Evolutionary conservation across 2,113 vertebrate species (phyloP).

Genomic region (Oryzias curvinotus): DNA sequence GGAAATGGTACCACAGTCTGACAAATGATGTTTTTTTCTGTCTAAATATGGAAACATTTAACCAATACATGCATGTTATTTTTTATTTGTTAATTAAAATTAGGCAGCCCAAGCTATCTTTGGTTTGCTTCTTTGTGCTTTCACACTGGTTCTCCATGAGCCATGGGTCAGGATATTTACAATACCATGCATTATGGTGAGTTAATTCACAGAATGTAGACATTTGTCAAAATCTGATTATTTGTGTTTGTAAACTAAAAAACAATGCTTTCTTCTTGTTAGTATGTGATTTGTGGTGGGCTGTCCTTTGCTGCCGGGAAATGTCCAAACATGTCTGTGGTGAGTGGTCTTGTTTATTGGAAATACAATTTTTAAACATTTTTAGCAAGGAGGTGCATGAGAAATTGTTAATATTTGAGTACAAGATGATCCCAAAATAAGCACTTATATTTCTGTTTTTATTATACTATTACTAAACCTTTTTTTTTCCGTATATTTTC

Average conservation of each 20-base stretch:
- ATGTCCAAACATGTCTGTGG: conserved; percentile 68
- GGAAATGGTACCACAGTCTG: neutral
- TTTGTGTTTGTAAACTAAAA: neutral
- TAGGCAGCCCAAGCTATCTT: conserved; percentile 68
- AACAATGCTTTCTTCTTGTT: conserved; percentile 4
- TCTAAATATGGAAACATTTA: neutral
- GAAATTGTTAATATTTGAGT: neutral
- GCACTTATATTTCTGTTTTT: no score
- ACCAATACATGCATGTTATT: neutral
- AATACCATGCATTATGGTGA: conserved; percentile 62
- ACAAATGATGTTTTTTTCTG: neutral
- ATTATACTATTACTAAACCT: no score
- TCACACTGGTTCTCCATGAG: conserved; percentile 24
- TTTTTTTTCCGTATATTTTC: neutral
- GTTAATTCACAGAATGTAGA: neutral
- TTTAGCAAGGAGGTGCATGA: neutral
- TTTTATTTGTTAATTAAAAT: neutral
- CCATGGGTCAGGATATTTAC: rapidly evolving
- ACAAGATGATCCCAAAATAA: neutral
- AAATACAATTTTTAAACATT: neutral
- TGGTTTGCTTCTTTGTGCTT: conserved; percentile 60
- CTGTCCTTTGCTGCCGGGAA: conserved; percentile 65
- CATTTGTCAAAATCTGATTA: neutral
- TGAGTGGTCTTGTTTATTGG: conserved; percentile 35
- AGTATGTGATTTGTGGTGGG: conserved; percentile 71